Percentiles rank a stretch among this genome's conserved stretches.
Evolutionary conservation across 2,888 invertebrate genomes (phyloP).

Genomic region (Leucophenga montana): DNA sequence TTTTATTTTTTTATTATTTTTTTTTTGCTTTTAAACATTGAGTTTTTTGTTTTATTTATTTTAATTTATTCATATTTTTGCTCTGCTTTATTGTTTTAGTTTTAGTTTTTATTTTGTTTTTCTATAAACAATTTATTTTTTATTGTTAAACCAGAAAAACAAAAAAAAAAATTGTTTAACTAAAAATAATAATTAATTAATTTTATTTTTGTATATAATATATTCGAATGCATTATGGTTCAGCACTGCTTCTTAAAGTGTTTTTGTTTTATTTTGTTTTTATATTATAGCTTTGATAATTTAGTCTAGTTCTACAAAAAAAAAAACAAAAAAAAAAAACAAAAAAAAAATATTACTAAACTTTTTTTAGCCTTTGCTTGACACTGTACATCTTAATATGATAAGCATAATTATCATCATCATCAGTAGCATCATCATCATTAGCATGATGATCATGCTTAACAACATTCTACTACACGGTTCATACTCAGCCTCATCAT

Average conservation of each 20-base stretch:
- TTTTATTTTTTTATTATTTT: slow-evolving; percentile 18
- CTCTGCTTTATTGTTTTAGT: slow-evolving; percentile 38
- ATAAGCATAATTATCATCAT: background rate
- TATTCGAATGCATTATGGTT: too few species aligned
- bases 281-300: background rate
- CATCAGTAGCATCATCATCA: background rate
- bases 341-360: background rate
- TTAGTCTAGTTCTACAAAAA: background rate
- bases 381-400: background rate
- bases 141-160: background rate
- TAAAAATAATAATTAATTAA: background rate
- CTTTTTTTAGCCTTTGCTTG: background rate
- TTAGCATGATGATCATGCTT: too few species aligned
- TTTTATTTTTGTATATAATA: background rate
- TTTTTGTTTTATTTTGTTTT: background rate
- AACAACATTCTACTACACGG: too few species aligned
- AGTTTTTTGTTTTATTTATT: slow-evolving; percentile 28
- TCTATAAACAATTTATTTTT: slow-evolving; percentile 28
- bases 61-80: background rate
- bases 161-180: background rate
- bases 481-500: too few species aligned
- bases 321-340: background rate
- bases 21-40: slow-evolving; percentile 28
- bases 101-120: slow-evolving; percentile 30
- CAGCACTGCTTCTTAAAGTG: too few species aligned